Conservation (phyloP, 2,797 vertebrate genomes). For the Otus scops region DNA sequence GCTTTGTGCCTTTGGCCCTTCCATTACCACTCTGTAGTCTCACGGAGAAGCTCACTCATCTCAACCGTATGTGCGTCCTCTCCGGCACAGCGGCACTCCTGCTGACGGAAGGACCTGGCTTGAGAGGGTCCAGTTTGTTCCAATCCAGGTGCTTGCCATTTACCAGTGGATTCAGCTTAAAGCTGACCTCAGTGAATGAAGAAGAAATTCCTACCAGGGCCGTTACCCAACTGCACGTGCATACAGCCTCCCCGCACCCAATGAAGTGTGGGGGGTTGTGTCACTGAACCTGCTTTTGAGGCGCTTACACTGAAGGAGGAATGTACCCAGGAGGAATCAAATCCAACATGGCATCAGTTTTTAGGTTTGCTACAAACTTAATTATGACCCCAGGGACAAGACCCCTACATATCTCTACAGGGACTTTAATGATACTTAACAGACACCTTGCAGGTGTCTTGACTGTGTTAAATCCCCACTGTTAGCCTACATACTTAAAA, state of each 20-base stretch:
- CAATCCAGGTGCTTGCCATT: background rate
- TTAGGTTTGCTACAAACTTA: background rate
- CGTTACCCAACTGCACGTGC: rapidly evolving
- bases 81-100: background rate
- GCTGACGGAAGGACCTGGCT: background rate
- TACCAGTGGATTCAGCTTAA: background rate
- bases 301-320: background rate
- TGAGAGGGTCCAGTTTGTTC: background rate
- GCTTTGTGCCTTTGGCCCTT: background rate
- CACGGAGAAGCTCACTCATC: background rate
- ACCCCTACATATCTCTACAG: background rate
- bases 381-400: background rate
- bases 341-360: background rate
- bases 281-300: background rate
- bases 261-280: background rate
- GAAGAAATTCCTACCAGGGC: background rate
- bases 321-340: background rate
- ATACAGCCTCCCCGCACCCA: background rate
- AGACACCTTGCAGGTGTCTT: background rate
- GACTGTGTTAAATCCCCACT: background rate
- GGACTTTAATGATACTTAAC: background rate
- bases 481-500: background rate
- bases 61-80: background rate
- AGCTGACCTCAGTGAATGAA: background rate
- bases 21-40: background rate